phyloP scores from a whole-genome alignment of 2,113 vertebrate genomes.

The Mandrillus leucophaeus region DNA sequence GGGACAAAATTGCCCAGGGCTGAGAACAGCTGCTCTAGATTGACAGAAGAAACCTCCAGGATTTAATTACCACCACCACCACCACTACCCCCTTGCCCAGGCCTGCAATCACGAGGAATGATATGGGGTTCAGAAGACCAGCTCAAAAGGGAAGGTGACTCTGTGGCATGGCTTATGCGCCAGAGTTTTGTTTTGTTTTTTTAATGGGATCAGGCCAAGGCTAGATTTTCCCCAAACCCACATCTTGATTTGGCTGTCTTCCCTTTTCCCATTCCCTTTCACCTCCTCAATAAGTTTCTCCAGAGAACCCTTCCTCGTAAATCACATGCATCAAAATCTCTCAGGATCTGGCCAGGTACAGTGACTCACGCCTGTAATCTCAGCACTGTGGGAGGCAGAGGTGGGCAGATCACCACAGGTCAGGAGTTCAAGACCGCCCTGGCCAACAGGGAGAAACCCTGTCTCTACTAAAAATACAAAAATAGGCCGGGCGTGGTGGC shows the following conservation, averaged over 20 bases:
- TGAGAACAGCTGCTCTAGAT: neutral
- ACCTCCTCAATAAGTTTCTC: neutral
- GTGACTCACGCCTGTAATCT: no score
- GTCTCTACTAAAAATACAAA: no score
- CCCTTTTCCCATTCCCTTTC: neutral
- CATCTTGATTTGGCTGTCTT: neutral
- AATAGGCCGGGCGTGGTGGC: no score
- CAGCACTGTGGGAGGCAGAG: no score
- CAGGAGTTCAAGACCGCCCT: no score
- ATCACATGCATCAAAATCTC: neutral
- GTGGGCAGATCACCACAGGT: no score
- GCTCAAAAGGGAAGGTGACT: neutral
- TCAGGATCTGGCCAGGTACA: neutral
- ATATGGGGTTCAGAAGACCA: neutral
- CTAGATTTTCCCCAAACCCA: neutral
- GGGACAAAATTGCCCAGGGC: neutral
- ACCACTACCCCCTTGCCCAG: neutral
- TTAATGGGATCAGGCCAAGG: neutral
- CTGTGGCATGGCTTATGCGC: neutral
- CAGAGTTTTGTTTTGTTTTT: neutral
- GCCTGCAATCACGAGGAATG: neutral
- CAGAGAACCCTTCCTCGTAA: neutral
- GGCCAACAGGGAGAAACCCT: no score
- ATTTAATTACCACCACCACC: neutral
- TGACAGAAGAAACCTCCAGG: neutral